A percentile compares a stretch with the other conserved stretches of the same genome.
phyloP scores from a whole-genome alignment of 2,888 invertebrate species.

The Ormyrus nitidulus region DNA sequence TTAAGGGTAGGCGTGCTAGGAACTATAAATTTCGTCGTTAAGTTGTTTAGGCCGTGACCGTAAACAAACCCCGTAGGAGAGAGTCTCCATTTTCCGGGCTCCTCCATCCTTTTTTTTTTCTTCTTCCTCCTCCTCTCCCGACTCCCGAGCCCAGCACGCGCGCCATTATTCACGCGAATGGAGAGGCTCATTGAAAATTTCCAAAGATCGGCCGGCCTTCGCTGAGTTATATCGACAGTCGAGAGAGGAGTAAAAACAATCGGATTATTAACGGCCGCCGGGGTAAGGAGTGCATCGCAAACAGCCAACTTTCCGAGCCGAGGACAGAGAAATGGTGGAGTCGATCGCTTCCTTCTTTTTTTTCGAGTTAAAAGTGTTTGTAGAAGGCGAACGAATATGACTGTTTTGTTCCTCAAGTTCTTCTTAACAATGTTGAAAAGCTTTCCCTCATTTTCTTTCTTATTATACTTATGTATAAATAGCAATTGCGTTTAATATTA shows the following conservation, averaged over 20 bases:
- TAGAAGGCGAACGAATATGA: too few species aligned
- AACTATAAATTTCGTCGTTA: conserved; percentile 76
- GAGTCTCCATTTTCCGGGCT: conserved; percentile 36
- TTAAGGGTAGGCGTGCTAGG: conserved; percentile 72
- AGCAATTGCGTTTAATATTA: too few species aligned
- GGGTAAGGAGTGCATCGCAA: not conserved
- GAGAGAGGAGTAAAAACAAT: conserved; percentile 30
- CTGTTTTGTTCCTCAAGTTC: too few species aligned
- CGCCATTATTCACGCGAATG: conserved; percentile 32
- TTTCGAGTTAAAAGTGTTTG: too few species aligned
- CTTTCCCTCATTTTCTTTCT: too few species aligned
- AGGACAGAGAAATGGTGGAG: too few species aligned
- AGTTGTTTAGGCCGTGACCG: conserved; percentile 74
- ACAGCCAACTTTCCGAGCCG: too few species aligned
- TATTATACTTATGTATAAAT: too few species aligned
- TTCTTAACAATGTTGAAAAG: too few species aligned
- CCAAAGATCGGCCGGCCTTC: not conserved
- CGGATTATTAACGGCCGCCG: conserved; percentile 39
- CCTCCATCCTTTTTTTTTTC: not conserved
- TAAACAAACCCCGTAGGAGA: conserved; percentile 65
- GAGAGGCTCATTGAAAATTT: conserved; percentile 46
- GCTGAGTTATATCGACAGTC: conserved; percentile 28
- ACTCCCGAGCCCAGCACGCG: not conserved
- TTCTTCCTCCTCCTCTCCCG: not conserved
- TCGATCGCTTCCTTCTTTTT: too few species aligned